Evolutionary conservation across 1,140 invertebrate genomes (phyloP).

Genomic region (Sitophilus oryzae): DNA sequence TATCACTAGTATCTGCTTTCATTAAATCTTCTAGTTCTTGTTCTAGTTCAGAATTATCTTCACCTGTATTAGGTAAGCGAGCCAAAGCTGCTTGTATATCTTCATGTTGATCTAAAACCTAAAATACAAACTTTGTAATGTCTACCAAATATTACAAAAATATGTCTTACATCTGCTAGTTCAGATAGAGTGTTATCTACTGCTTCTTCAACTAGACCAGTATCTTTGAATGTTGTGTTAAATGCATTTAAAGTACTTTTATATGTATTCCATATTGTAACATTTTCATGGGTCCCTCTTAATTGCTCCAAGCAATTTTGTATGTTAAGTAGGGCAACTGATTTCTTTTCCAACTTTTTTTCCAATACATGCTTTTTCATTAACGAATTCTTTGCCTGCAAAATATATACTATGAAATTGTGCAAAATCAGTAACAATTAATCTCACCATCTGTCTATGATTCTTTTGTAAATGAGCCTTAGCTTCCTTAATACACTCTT

Average conservation of each 20-base stretch:
- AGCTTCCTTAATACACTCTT: conserved; percentile 36
- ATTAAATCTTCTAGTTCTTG: conserved; percentile 42
- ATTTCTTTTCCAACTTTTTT: conserved; percentile 41
- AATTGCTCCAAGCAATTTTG: conserved; percentile 42
- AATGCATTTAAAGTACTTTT: conserved; percentile 43
- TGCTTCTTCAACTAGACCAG: conserved; percentile 42
- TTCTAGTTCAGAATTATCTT: conserved; percentile 40
- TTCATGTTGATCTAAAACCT: conserved; percentile 42
- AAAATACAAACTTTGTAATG: conserved; percentile 15
- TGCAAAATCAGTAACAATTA: background rate
- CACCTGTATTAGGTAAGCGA: conserved; percentile 25
- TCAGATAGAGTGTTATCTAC: conserved; percentile 45
- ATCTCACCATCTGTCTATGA: conserved; percentile 39
- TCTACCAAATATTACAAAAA: conserved; percentile 3
- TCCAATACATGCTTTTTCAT: conserved; percentile 45
- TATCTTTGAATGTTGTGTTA: conserved; percentile 40
- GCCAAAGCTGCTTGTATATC: conserved; percentile 42
- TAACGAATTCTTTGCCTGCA: conserved; percentile 44
- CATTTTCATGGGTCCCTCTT: conserved; percentile 42
- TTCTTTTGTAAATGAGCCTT: conserved; percentile 40
- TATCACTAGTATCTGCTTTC: conserved; percentile 15
- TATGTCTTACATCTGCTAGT: conserved; percentile 41
- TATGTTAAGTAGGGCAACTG: conserved; percentile 43
- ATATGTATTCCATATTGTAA: conserved; percentile 43
- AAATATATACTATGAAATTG: conserved; percentile 2